Percentiles rank a stretch among this genome's conserved stretches.
These are phyloP conservation scores for Manis javanica DNA, from an alignment of 2,797 vertebrate genomes.

Conservation along the genomic window DNA sequence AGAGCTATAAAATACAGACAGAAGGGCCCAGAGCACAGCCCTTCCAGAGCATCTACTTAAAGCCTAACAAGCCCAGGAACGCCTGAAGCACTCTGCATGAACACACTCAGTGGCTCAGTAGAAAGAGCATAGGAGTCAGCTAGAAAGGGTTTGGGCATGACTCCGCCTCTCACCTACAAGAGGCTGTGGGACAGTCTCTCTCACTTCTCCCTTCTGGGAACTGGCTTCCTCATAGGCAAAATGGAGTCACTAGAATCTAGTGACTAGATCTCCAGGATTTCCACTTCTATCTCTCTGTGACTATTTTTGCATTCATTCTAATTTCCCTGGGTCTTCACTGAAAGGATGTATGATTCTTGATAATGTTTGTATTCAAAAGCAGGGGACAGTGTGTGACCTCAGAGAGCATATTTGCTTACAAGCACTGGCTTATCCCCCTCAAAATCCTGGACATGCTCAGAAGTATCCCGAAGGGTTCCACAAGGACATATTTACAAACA, in stretches of 20 bases:
- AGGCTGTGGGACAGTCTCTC: background rate
- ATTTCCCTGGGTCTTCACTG: slow-evolving; percentile 29
- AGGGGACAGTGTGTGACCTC: background rate
- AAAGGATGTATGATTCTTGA: background rate
- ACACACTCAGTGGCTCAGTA: background rate
- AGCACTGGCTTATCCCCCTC: background rate
- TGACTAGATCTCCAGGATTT: slow-evolving; percentile 48
- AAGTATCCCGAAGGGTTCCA: slow-evolving; percentile 62
- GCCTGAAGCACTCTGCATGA: background rate
- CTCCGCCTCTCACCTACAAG: background rate
- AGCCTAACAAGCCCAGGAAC: background rate
- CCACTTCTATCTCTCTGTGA: slow-evolving; percentile 38
- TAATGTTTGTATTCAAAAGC: background rate
- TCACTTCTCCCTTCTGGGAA: slow-evolving; percentile 64
- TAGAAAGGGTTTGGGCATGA: background rate
- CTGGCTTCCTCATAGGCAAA: slow-evolving; percentile 65
- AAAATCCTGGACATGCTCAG: background rate
- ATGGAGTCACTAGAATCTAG: slow-evolving; percentile 20
- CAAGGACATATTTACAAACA: slow-evolving; percentile 80
- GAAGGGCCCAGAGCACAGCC: background rate
- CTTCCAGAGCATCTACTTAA: background rate
- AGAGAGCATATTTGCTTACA: background rate
- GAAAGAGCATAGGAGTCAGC: background rate
- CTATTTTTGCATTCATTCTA: slow-evolving; percentile 34
- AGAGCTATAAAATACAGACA: background rate